Conservation (phyloP, 2,888 invertebrate species). For the Ochropleura plecta region DNA sequence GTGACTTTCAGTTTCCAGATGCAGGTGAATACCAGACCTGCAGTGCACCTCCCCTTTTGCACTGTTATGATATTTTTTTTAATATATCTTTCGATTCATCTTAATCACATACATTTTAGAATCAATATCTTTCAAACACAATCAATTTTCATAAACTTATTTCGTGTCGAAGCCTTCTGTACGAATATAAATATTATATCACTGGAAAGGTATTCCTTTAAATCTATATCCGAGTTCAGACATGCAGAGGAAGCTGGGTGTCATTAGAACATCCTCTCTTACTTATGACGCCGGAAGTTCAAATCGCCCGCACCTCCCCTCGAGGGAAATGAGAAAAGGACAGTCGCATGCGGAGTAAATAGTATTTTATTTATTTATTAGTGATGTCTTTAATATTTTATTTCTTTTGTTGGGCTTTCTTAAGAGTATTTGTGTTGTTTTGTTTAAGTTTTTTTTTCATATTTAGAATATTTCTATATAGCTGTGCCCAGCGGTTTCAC, state of each 20-base stretch:
- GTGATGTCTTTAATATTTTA: background rate
- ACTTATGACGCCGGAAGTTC: conserved; percentile 34
- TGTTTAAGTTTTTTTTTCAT: background rate
- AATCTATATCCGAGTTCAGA: conserved; percentile 31
- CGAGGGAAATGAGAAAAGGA: conserved; percentile 16
- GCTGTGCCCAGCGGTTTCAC: too few species aligned
- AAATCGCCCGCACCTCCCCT: conserved; percentile 27
- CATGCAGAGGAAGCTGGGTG: conserved; percentile 26
- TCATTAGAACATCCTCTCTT: conserved; percentile 41
- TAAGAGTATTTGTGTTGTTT: background rate
- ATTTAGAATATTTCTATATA: background rate
- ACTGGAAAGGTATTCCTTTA: background rate
- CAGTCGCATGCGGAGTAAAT: conserved; percentile 17
- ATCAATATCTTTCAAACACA: background rate
- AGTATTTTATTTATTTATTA: conserved; percentile 14
- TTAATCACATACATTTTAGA: background rate
- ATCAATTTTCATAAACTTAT: background rate
- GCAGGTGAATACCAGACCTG: too few species aligned
- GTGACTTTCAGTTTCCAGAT: background rate
- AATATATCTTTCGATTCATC: background rate
- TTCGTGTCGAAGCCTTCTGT: background rate
- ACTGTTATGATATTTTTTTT: too few species aligned
- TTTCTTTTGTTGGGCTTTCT: background rate
- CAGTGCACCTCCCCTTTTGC: too few species aligned
- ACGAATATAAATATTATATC: background rate